These are phyloP conservation scores for Tricholaema leucomelas DNA, from an alignment of 2,113 vertebrate species.

Conservation along the genomic window DNA sequence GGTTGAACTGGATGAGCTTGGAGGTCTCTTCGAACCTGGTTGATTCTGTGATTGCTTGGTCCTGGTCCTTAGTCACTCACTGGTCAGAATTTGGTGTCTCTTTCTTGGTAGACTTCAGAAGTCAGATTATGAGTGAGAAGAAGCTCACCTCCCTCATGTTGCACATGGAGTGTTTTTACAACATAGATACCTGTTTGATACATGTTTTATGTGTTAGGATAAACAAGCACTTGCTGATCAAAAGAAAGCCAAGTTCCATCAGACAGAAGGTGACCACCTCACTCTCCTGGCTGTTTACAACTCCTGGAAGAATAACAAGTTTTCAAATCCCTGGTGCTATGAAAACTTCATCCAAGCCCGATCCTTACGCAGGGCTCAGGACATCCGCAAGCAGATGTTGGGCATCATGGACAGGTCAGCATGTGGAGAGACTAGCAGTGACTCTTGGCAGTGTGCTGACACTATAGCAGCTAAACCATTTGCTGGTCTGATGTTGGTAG, in stretches of 20 bases:
- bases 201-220: slow-evolving; percentile 75
- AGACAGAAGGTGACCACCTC: slow-evolving; percentile 96
- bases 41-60: not conserved
- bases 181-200: not conserved
- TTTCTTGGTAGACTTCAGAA: not conserved
- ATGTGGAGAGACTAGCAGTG: not conserved
- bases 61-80: not conserved
- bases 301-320: slow-evolving; percentile 99
- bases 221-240: slow-evolving; percentile 98
- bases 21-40: too few relatives aligned
- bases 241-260: slow-evolving; percentile 99
- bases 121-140: not conserved
- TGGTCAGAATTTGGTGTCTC: not conserved
- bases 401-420: slow-evolving; percentile 97
- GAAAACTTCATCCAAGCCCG: slow-evolving; percentile 98
- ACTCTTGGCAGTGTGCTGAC: not conserved
- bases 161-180: not conserved
- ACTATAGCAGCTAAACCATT: not conserved
- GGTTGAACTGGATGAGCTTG: too few relatives aligned
- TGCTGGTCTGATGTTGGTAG: not conserved
- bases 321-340: slow-evolving; percentile 99
- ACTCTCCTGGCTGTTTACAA: slow-evolving; percentile 98
- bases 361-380: slow-evolving; percentile 91
- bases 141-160: rapidly evolving
- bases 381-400: slow-evolving; percentile 99